phyloP scores from a whole-genome alignment of 1,140 invertebrate genomes.

The Cepaea nemoralis region DNA sequence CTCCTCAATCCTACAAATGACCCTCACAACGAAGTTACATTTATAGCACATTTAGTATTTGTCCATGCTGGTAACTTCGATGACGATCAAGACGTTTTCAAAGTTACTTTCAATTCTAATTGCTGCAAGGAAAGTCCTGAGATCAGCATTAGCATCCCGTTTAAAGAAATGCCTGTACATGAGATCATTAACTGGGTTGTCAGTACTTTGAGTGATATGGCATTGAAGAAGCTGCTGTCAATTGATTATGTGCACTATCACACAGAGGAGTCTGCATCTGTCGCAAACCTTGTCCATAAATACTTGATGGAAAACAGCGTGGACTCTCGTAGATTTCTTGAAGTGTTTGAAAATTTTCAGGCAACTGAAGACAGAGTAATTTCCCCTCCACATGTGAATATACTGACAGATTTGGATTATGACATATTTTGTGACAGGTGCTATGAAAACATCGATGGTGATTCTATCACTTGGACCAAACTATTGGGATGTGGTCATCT shows the following conservation, averaged over 20 bases:
- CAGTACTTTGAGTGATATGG: slow-evolving; percentile 3
- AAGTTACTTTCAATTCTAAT: slow-evolving; percentile 1
- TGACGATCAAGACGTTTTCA: not conserved
- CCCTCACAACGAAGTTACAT: not conserved
- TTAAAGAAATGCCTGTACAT: not conserved
- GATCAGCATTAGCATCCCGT: not conserved
- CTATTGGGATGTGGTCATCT: slow-evolving; percentile 53
- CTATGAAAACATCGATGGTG: slow-evolving; percentile 46
- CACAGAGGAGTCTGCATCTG: too few species aligned
- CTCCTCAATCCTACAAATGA: not conserved
- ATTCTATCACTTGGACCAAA: slow-evolving; percentile 39
- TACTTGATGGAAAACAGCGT: not conserved
- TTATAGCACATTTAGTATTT: not conserved
- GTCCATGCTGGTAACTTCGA: slow-evolving; percentile 17
- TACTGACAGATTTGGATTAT: not conserved
- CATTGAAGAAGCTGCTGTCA: not conserved
- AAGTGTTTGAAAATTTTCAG: not conserved
- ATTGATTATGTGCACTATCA: not conserved
- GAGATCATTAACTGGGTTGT: slow-evolving; percentile 6
- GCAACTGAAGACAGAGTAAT: not conserved
- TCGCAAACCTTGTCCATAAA: not conserved
- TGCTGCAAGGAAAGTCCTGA: not conserved
- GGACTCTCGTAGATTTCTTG: not conserved
- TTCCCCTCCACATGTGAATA: not conserved
- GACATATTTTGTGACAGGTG: slow-evolving; percentile 45